Evolutionary conservation across 2,113 vertebrate genomes (phyloP).

Genomic region (Brachionichthys hirsutus): DNA sequence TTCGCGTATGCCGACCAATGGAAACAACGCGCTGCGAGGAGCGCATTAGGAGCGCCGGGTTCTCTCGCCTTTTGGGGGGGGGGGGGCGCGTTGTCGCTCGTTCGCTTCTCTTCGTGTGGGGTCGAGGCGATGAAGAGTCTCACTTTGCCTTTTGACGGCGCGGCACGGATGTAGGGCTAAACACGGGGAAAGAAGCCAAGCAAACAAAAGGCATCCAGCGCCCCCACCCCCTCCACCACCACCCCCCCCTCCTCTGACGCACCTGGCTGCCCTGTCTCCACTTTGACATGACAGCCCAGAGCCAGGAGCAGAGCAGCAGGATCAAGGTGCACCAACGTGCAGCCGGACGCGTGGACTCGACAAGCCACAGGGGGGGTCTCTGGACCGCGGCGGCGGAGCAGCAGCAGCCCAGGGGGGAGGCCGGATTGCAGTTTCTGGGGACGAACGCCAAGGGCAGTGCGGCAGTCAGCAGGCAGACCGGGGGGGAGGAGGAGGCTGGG

Average conservation of each 20-base stretch:
- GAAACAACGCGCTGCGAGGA: constrained; percentile 51
- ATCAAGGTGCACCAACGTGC: constrained; percentile 76
- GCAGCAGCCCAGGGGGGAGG: constrained; percentile 72
- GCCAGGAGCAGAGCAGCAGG: constrained; percentile 68
- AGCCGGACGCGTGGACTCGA: constrained; percentile 72
- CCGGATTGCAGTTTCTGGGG: constrained; percentile 74
- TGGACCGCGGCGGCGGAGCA: constrained; percentile 53
- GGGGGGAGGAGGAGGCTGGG: constrained; percentile 74
- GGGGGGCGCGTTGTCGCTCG: constrained; percentile 9
- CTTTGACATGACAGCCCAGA: constrained; percentile 81
- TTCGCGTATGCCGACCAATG: constrained; percentile 54
- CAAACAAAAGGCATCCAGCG: constrained; percentile 69
- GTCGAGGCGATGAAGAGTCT: constrained; percentile 60
- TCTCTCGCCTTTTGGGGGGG: constrained; percentile 20
- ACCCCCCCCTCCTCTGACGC: constrained; percentile 64
- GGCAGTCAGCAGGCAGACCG: constrained; percentile 72
- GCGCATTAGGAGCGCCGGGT: constrained; percentile 38
- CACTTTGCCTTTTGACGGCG: constrained; percentile 55
- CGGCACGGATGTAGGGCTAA: constrained; percentile 59
- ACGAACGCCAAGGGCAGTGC: constrained; percentile 82
- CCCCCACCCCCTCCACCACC: constrained; percentile 50
- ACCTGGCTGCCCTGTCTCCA: constrained; percentile 75
- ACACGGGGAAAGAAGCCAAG: constrained; percentile 35
- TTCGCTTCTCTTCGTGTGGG: constrained; percentile 47
- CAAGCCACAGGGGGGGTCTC: constrained; percentile 45